phyloP scores from a whole-genome alignment of 2,888 invertebrate species.

The Dastarcus helophoroides region DNA sequence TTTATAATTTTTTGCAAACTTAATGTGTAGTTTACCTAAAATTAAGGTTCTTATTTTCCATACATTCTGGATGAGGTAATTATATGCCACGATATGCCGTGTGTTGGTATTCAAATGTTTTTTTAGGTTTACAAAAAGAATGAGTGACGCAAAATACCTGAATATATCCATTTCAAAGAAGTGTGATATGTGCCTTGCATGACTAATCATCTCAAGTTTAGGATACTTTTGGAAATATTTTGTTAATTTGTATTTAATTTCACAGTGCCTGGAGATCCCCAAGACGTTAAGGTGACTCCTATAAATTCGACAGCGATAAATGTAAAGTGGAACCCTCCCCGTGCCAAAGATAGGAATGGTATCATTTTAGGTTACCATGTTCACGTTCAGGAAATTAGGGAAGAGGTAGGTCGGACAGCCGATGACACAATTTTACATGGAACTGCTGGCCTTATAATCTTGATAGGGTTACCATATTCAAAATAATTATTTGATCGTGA shows the following conservation, averaged over 20 bases:
- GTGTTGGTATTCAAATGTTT: conserved; percentile 66
- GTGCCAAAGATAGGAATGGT: conserved; percentile 84
- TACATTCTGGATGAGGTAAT: conserved; percentile 33
- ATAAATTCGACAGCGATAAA: conserved; percentile 94
- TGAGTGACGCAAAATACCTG: conserved; percentile 17
- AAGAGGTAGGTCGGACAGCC: conserved; percentile 69
- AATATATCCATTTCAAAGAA: conserved; percentile 1
- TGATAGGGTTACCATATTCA: too few species aligned
- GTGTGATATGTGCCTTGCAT: neutral
- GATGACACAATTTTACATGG: too few species aligned
- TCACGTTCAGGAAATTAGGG: conserved; percentile 81
- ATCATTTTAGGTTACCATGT: conserved; percentile 96
- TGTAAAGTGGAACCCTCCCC: conserved; percentile 91
- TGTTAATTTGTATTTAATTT: conserved; percentile 19
- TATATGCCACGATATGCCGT: conserved; percentile 34
- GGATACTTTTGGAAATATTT: too few species aligned
- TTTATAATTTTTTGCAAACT: conserved; percentile 13
- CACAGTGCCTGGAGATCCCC: conserved; percentile 96
- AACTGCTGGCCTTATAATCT: too few species aligned
- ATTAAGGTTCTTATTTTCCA: conserved; percentile 21
- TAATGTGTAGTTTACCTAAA: conserved; percentile 18
- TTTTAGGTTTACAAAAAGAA: conserved; percentile 19
- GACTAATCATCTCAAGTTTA: too few species aligned
- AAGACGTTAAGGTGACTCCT: conserved; percentile 76
- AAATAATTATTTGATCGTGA: too few species aligned